These are phyloP conservation scores for Heliconius himera DNA, from an alignment of 1,140 invertebrate species.

Conservation along the genomic window DNA sequence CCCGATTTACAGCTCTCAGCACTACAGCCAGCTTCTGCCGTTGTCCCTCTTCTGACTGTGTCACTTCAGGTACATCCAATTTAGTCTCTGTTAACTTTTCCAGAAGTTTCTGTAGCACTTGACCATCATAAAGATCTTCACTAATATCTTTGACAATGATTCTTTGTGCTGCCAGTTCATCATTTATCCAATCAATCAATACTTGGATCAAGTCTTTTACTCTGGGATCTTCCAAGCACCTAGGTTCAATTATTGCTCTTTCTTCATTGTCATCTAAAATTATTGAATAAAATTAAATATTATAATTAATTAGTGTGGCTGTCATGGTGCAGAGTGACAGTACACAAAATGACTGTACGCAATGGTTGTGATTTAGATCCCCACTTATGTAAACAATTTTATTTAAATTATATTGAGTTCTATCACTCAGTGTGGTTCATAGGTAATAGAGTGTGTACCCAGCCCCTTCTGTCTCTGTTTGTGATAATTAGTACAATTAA, in stretches of 20 bases:
- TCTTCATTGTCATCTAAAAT: constrained; percentile 96
- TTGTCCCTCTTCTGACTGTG: constrained; percentile 98
- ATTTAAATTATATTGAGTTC: too few relatives aligned
- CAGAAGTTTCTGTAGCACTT: constrained; percentile 97
- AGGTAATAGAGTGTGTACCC: too few relatives aligned
- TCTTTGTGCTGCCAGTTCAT: constrained; percentile 97
- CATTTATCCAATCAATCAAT: constrained; percentile 99
- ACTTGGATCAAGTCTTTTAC: constrained; percentile 93
- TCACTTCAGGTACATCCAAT: constrained; percentile 98
- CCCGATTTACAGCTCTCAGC: constrained; percentile 91
- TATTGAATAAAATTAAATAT: background rate
- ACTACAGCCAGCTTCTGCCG: constrained; percentile 96
- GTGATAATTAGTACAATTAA: too few relatives aligned
- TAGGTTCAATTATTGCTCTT: constrained; percentile 96
- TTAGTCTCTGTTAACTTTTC: constrained; percentile 95
- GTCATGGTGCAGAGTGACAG: too few relatives aligned
- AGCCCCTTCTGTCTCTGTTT: too few relatives aligned
- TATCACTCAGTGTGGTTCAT: too few relatives aligned
- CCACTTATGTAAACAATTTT: too few relatives aligned
- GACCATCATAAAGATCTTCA: constrained; percentile 99
- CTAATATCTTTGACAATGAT: constrained; percentile 99
- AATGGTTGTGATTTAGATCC: too few relatives aligned
- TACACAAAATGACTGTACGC: too few relatives aligned
- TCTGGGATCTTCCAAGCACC: constrained; percentile 93
- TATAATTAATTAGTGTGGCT: too few relatives aligned